Evolutionary conservation across 2,113 vertebrate genomes (phyloP).

Genomic region (Hippopotamus amphibius): DNA sequence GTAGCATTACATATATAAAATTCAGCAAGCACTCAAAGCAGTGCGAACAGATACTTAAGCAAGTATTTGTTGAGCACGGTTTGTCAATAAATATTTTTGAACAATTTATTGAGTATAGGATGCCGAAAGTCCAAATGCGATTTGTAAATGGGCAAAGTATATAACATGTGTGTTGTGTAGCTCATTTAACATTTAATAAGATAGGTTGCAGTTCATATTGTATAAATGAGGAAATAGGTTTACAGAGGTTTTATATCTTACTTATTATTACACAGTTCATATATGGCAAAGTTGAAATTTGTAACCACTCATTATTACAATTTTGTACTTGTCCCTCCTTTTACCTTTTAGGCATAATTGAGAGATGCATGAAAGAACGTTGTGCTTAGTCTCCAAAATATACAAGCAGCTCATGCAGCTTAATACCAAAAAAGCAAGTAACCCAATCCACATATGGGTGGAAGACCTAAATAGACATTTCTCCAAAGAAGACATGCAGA

Average conservation of each 20-base stretch:
- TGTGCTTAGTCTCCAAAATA: not conserved
- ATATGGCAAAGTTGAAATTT: not conserved
- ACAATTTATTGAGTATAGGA: not conserved
- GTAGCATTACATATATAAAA: not conserved
- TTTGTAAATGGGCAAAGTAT: not conserved
- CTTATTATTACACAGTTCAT: not conserved
- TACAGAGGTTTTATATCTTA: not conserved
- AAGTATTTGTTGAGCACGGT: not conserved
- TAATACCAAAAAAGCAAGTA: no score
- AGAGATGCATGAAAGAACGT: not conserved
- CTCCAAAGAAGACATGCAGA: no score
- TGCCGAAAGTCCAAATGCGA: not conserved
- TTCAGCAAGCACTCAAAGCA: not conserved
- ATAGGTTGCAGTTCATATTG: not conserved
- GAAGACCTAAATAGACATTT: no score
- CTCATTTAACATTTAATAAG: slow-evolving; percentile 15
- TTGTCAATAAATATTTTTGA: not conserved
- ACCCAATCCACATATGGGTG: no score
- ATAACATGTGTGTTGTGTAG: not conserved
- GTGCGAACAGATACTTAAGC: not conserved
- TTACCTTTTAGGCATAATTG: not conserved
- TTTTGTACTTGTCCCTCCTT: not conserved
- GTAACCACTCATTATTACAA: not conserved
- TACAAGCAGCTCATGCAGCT: no score
- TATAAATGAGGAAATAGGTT: not conserved